These are phyloP conservation scores for Pristiophorus japonicus DNA, from an alignment of 2,113 vertebrate genomes.

Conservation along the genomic window DNA sequence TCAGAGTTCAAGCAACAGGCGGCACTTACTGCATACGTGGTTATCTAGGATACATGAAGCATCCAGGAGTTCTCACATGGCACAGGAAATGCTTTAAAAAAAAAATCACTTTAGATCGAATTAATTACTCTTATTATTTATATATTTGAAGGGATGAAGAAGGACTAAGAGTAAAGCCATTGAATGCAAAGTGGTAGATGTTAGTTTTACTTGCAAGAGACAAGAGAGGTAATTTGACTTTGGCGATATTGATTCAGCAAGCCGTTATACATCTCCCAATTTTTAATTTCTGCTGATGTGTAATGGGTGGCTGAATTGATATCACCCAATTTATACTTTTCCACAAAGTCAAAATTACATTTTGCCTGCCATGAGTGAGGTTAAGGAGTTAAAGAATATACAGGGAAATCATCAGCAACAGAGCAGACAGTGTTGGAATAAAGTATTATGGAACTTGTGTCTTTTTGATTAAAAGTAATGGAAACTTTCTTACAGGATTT, in stretches of 20 bases:
- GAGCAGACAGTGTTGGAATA: too few species aligned
- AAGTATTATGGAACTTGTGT: not conserved
- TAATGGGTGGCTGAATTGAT: not conserved
- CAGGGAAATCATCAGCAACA: not conserved
- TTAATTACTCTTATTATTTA: too few species aligned
- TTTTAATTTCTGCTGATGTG: not conserved
- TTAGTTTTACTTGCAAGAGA: not conserved
- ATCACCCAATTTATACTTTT: not conserved
- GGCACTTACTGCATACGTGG: too few species aligned
- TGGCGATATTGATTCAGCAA: not conserved
- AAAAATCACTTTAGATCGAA: too few species aligned
- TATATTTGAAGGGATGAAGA: too few species aligned
- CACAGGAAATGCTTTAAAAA: too few species aligned
- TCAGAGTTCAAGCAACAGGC: too few species aligned
- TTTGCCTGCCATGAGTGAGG: not conserved
- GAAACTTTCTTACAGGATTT: slow-evolving; percentile 48
- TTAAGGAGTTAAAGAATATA: not conserved
- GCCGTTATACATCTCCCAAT: not conserved
- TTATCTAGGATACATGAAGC: too few species aligned
- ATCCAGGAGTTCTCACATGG: too few species aligned
- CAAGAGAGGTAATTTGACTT: not conserved
- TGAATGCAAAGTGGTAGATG: not conserved
- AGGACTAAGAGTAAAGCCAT: not conserved
- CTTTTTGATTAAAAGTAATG: slow-evolving; percentile 18
- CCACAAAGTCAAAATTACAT: not conserved